phyloP scores from a whole-genome alignment of 1,140 invertebrate species.

The Pseudomyrmex concolor region DNA sequence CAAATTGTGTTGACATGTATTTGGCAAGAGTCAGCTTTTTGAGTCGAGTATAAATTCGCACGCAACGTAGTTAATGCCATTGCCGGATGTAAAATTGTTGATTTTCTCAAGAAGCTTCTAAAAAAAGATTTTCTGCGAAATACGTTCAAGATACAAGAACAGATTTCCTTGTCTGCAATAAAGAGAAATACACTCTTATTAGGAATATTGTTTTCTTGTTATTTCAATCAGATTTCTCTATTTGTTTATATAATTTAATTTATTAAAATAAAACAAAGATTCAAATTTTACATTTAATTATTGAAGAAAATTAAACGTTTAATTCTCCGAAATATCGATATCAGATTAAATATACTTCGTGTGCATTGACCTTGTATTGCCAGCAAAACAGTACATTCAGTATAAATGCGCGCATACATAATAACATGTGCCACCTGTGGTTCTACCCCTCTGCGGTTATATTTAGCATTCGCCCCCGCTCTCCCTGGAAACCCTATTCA shows the following conservation, averaged over 20 bases:
- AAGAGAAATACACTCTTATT: neutral
- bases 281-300: too few relatives aligned
- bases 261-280: too few relatives aligned
- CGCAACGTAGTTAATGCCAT: neutral
- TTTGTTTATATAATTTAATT: too few relatives aligned
- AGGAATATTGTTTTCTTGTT: neutral
- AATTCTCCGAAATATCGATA: neutral
- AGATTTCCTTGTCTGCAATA: neutral
- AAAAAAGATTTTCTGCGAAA: conserved; percentile 16
- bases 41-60: conserved; percentile 13
- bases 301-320: too few relatives aligned
- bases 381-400: neutral
- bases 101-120: neutral
- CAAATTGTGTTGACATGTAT: neutral
- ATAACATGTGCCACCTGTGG: conserved; percentile 62
- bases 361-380: neutral
- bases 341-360: neutral
- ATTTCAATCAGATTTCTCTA: neutral
- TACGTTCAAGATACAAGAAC: neutral
- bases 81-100: neutral
- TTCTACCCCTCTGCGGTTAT: conserved; percentile 43
- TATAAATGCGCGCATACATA: conserved; percentile 12
- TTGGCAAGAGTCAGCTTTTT: conserved; percentile 39
- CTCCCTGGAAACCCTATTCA: conserved; percentile 31
- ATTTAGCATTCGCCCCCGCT: conserved; percentile 54